Evolutionary conservation across 2,113 vertebrate genomes (phyloP).

Genomic region (Reinhardtius hippoglossoides): DNA sequence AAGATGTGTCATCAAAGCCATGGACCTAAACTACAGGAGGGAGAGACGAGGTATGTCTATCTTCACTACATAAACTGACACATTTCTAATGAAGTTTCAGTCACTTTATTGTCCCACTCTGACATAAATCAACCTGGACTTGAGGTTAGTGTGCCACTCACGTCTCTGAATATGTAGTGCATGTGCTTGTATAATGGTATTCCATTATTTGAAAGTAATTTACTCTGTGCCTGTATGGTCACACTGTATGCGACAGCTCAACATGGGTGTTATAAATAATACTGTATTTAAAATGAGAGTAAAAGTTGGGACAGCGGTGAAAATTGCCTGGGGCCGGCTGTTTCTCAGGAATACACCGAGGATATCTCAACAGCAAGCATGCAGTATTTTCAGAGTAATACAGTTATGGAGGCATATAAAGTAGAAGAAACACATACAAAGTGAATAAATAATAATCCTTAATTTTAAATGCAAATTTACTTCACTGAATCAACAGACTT

Average conservation of each 20-base stretch:
- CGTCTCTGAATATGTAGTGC: not conserved
- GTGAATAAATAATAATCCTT: not conserved
- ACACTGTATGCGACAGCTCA: not conserved
- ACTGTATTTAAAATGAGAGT: not conserved
- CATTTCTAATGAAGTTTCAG: constrained; percentile 7
- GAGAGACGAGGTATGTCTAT: constrained; percentile 40
- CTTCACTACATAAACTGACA: constrained; percentile 30
- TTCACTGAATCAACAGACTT: not conserved
- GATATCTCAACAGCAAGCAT: not conserved
- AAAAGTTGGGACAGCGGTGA: not conserved
- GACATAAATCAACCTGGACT: not conserved
- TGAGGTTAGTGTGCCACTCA: not conserved
- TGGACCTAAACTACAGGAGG: constrained; percentile 52
- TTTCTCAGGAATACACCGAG: not conserved
- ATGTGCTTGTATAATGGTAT: not conserved
- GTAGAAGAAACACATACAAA: not conserved
- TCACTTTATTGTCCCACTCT: constrained; percentile 9
- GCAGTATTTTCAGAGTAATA: not conserved
- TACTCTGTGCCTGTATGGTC: not conserved
- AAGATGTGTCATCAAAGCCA: constrained; percentile 77
- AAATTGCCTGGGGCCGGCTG: not conserved
- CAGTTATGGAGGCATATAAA: not conserved
- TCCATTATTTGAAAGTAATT: not conserved
- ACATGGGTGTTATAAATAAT: not conserved
- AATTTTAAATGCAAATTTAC: not conserved